Evolutionary conservation across 2,797 vertebrate species (phyloP), one percentile per base, ranked within the genome.

Genomic region (Danio albolineatus): DNA sequence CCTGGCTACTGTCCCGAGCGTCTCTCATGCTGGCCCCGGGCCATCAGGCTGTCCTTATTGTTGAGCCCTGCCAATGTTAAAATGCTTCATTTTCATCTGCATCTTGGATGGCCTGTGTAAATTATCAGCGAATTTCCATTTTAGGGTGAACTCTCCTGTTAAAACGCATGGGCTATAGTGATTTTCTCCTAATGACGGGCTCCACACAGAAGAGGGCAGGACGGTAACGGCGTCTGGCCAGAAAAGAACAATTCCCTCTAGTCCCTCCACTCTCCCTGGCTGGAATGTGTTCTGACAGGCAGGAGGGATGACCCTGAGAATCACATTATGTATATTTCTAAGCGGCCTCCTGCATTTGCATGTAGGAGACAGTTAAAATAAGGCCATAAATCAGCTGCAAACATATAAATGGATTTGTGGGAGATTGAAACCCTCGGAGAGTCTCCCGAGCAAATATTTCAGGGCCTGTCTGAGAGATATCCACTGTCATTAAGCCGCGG

Each of bases 341-440:
- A 91, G 92, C 91, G 72, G 81, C 89, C 70, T 78, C 67, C 60
- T 76, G 69, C 88, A 94, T 94, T 94, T 93, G 92, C 92, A 94
- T 93, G 92, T 91, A 88, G 92, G 90, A 93, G 93, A 93, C 92
- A 93, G 91, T 93, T 93, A 92, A 92, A 94, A 94, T 94, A 94
- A 94, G 91, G 91, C 90, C 91, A 93, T 94, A 93, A 93, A 93
- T 94, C 93, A 93, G 90, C 82, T 4, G 90, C 90, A 91, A 93
- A 93, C 91, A 91, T 92, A 92, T 93, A 93, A 93, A 93, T 92
- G 91, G 91, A 93, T 93, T 91, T 92, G 90, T 73, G 84, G 89
- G 91, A 93, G 92, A 94, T 92, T 93, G 93, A 94, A 93, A 92
- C 90, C 89, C 89, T 87, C 77, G 81, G 91, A 86, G 80, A 92